phyloP scores from a whole-genome alignment of 2,888 invertebrate species.

The Macrosoma leucophasiata region DNA sequence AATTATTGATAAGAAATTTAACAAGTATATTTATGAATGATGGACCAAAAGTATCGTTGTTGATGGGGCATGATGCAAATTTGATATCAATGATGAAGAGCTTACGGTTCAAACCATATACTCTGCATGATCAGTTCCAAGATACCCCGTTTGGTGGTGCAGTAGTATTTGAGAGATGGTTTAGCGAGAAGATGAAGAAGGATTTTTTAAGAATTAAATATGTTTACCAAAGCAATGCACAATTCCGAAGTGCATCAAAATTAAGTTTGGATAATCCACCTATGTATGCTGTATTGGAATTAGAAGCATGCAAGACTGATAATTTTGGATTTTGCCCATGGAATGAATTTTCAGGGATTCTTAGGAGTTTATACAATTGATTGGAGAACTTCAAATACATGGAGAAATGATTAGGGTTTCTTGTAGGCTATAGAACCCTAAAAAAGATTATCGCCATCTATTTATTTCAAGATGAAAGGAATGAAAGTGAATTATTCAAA shows the following conservation, averaged over 20 bases:
- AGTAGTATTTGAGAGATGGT: constrained; percentile 59
- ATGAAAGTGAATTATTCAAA: too few relatives aligned
- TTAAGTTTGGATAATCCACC: constrained; percentile 47
- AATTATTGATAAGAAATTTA: constrained; percentile 46
- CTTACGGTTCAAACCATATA: constrained; percentile 42
- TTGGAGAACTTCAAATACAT: too few relatives aligned
- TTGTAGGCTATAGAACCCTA: too few relatives aligned
- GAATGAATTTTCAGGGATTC: constrained; percentile 40
- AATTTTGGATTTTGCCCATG: constrained; percentile 49
- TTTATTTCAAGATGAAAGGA: too few relatives aligned
- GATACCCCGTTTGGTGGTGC: constrained; percentile 53
- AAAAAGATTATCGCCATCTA: too few relatives aligned
- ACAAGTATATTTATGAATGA: constrained; percentile 36
- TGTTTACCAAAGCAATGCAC: constrained; percentile 48
- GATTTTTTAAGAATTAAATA: constrained; percentile 48
- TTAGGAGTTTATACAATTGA: constrained; percentile 25
- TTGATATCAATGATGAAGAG: constrained; percentile 47
- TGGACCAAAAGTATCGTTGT: constrained; percentile 37
- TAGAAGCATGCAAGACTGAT: constrained; percentile 41
- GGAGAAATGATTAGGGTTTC: too few relatives aligned
- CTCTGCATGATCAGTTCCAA: constrained; percentile 43
- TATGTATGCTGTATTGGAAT: constrained; percentile 36
- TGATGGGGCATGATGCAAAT: constrained; percentile 66
- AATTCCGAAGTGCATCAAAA: constrained; percentile 40
- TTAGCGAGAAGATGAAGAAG: constrained; percentile 27